These are phyloP conservation scores for Cyclophora albipunctata DNA, from an alignment of 2,888 invertebrate genomes.

Conservation along the genomic window DNA sequence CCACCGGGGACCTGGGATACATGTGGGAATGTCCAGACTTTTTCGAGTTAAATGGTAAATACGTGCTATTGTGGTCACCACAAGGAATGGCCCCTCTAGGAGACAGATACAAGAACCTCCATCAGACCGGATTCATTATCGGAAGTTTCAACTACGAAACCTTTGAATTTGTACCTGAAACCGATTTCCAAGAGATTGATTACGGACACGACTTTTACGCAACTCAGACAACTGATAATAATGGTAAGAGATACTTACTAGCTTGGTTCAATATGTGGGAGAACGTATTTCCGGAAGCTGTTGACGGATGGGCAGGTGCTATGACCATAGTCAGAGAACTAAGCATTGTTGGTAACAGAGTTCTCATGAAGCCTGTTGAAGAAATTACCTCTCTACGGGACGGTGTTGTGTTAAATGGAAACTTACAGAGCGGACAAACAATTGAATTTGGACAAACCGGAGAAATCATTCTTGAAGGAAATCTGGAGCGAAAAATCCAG, in stretches of 20 bases:
- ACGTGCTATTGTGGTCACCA: constrained; percentile 59
- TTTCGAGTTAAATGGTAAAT: constrained; percentile 59
- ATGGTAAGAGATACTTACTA: constrained; percentile 50
- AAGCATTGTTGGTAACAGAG: constrained; percentile 34
- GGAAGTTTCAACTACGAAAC: constrained; percentile 61
- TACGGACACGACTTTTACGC: constrained; percentile 70
- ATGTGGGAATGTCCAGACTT: constrained; percentile 76
- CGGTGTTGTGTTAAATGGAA: constrained; percentile 25
- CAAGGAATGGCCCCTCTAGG: constrained; percentile 56
- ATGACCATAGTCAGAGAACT: constrained; percentile 60
- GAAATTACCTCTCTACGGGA: constrained; percentile 41
- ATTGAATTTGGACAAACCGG: constrained; percentile 43
- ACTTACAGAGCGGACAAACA: constrained; percentile 24
- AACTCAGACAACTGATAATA: constrained; percentile 48
- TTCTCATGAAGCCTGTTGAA: constrained; percentile 50
- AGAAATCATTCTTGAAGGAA: constrained; percentile 43
- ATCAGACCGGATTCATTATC: constrained; percentile 61
- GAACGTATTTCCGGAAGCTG: constrained; percentile 44
- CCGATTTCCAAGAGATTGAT: constrained; percentile 58
- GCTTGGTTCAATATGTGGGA: constrained; percentile 70
- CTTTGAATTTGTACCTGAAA: constrained; percentile 47
- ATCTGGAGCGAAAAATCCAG: constrained; percentile 38
- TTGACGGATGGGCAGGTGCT: constrained; percentile 63
- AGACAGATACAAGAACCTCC: constrained; percentile 54
- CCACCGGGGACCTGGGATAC: constrained; percentile 49